Evolutionary conservation across 1,140 invertebrate species (phyloP), one percentile per base, ranked within the genome.

Genomic region (Drosophila micromelanica): DNA sequence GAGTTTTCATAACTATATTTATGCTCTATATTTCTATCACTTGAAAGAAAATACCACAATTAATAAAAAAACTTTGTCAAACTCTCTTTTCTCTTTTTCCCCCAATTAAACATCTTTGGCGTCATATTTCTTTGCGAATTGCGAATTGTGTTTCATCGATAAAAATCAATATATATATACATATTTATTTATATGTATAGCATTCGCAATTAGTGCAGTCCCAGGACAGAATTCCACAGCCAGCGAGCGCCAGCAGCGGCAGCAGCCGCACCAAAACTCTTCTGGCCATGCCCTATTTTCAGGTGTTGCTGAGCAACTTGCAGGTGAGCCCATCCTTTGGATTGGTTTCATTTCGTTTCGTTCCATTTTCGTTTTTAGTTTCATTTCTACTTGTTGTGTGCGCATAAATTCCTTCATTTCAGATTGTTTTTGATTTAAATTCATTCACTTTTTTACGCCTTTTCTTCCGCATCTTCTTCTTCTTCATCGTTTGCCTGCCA

Each of bases 231-330:
- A 65, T 91, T 27, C 89, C 91, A 48, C 80, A 90, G 49, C 76
- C 90, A 55, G 87, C 92, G 38, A 91, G 90, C 63, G 93, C 94
- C 72, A 93, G 93, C 75, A 93, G 94, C 81, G 95, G 95, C 49
- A 93, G 94, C 73, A 94, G 94, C 72, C 93, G 94, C 63, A 86
- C 90, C 55, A 91, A 80, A 55, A 84, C 89, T 30, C 63, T 92
- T 37, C 65, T 91, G 64, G 92, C 94, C 76, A 93, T 95, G 92
- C 95, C 95, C 59, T 94, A 95, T 90, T 94, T 96, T 84, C 95
- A 94, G 92, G 93, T 93, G 85, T 93, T 96, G 89, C 93, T 96
- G 74, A 94, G 94, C 80, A 94, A 94, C 91, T 91, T 96, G 72
- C 95, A 96, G 95, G 95, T 96, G 94, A 95, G 94, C 40, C 59